Percentiles rank a stretch among this genome's conserved stretches.
phyloP scores from a whole-genome alignment of 1,140 invertebrate species.

The Onthophagus taurus region DNA sequence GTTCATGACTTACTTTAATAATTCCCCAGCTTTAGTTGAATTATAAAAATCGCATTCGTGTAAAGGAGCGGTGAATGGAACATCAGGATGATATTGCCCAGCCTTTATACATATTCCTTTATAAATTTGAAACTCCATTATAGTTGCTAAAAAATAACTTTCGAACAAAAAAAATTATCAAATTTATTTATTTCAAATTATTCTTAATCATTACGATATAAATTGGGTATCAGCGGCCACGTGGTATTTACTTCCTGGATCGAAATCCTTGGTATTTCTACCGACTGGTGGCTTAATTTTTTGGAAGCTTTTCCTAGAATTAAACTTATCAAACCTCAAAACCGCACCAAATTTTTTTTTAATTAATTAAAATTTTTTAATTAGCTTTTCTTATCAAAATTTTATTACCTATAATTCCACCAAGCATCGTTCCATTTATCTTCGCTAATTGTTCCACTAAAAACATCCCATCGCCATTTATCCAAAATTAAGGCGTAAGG shows the following conservation, averaged over 20 bases:
- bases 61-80: slow-evolving; percentile 36
- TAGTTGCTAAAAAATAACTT: slow-evolving; percentile 53
- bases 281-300: too few species aligned
- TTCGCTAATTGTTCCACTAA: slow-evolving; percentile 41
- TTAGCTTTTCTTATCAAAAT: too few species aligned
- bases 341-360: too few species aligned
- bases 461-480: slow-evolving; percentile 48
- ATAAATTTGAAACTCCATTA: slow-evolving; percentile 57
- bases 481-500: slow-evolving; percentile 47
- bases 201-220: slow-evolving; percentile 11
- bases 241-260: slow-evolving; percentile 57
- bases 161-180: not conserved
- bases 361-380: too few species aligned
- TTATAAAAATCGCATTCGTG: slow-evolving; percentile 52
- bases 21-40: slow-evolving; percentile 8
- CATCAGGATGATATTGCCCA: slow-evolving; percentile 42
- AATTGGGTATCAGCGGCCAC: slow-evolving; percentile 42
- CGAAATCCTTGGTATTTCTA: slow-evolving; percentile 47
- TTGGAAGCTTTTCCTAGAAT: too few species aligned
- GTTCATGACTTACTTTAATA: slow-evolving; percentile 11
- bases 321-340: too few species aligned
- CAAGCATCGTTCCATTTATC: slow-evolving; percentile 47
- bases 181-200: slow-evolving; percentile 9
- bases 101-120: slow-evolving; percentile 48
- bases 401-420: slow-evolving; percentile 46